Conservation (phyloP, 2,113 vertebrate species). For the Cavia porcellus region DNA sequence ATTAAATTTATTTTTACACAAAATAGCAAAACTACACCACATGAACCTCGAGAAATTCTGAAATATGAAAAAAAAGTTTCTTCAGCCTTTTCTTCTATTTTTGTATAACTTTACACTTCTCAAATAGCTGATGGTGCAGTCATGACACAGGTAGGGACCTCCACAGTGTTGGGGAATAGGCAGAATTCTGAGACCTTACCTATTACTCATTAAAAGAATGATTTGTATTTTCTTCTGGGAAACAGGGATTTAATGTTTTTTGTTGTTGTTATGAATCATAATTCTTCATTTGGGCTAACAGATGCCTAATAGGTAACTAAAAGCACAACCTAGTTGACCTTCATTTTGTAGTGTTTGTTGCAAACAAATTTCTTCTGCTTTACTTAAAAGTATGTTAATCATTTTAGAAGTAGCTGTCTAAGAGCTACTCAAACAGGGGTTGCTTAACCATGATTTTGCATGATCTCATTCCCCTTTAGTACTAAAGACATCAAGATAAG, state of each 20-base stretch:
- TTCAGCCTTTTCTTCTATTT: neutral
- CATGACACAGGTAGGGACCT: neutral
- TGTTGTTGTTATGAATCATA: neutral
- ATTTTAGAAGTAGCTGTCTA: neutral
- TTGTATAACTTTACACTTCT: neutral
- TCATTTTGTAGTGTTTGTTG: neutral
- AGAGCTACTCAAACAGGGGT: neutral
- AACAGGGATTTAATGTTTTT: neutral
- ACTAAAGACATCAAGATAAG: neutral
- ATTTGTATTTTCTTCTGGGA: neutral
- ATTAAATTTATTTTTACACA: neutral
- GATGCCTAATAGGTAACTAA: neutral
- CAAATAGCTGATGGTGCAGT: neutral
- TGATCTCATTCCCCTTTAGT: neutral
- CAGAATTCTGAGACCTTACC: neutral
- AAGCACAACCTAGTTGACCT: neutral
- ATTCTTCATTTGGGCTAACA: neutral
- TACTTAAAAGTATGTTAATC: neutral
- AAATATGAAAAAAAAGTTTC: neutral
- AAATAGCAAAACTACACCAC: neutral
- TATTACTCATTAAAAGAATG: neutral
- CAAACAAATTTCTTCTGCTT: neutral
- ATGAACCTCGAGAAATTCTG: neutral
- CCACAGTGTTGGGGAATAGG: neutral
- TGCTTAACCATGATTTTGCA: neutral